phyloP scores from a whole-genome alignment of 2,888 invertebrate genomes.

The Euzetes globulus region DNA sequence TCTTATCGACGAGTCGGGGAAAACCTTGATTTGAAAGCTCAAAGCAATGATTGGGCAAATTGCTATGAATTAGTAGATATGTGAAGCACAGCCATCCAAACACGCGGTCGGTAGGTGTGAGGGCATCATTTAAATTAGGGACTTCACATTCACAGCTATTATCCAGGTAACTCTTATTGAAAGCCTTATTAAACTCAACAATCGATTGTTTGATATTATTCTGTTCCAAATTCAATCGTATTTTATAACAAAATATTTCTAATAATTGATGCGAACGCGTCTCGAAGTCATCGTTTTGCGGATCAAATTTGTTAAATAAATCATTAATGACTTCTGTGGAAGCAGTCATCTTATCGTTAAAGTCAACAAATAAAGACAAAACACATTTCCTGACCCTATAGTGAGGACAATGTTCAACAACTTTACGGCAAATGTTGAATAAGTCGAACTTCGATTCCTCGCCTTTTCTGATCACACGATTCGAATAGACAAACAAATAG shows the following conservation, averaged over 20 bases:
- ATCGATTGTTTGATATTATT: constrained; percentile 42
- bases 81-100: constrained; percentile 45
- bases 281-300: not conserved
- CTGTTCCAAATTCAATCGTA: constrained; percentile 43
- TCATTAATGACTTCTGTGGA: not conserved
- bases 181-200: not conserved
- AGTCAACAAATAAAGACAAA: not conserved
- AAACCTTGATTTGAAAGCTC: constrained; percentile 27
- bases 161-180: not conserved
- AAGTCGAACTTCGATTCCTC: constrained; percentile 36
- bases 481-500: constrained; percentile 45
- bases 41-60: constrained; percentile 42
- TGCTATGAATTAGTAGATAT: constrained; percentile 44
- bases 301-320: not conserved
- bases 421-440: constrained; percentile 45
- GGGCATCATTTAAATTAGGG: constrained; percentile 37
- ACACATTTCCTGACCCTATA: constrained; percentile 45
- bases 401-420: constrained; percentile 45
- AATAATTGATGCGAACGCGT: constrained; percentile 43
- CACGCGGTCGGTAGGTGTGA: constrained; percentile 41
- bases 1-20: constrained; percentile 7
- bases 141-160: not conserved
- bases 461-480: constrained; percentile 43
- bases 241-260: constrained; percentile 45
- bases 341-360: constrained; percentile 5